Percentiles rank a stretch among this genome's conserved stretches.
phyloP scores from a whole-genome alignment of 2,888 invertebrate genomes.

The Epistrophe eligans region DNA sequence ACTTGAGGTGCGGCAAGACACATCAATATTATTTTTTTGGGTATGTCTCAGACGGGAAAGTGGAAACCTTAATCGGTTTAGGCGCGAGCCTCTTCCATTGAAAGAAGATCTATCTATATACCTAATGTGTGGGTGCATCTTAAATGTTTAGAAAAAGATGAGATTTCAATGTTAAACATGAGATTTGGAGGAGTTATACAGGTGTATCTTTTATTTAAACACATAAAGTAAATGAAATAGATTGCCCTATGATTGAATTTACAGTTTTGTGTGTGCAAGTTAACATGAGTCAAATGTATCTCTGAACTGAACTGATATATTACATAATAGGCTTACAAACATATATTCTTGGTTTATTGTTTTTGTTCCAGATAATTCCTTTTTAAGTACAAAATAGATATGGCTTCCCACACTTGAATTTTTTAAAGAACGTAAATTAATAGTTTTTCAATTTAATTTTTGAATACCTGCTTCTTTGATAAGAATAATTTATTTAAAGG shows the following conservation, averaged over 20 bases:
- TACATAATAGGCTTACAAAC: constrained; percentile 21
- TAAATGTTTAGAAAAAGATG: background rate
- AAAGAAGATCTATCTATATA: background rate
- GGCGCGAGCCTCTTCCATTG: constrained; percentile 11
- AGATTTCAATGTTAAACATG: constrained; percentile 38
- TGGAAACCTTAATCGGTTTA: constrained; percentile 37
- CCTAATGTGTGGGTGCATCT: constrained; percentile 17
- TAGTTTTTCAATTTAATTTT: constrained; percentile 4
- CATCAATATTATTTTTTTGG: constrained; percentile 15
- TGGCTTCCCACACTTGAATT: background rate
- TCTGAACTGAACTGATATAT: constrained; percentile 2
- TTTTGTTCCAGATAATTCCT: background rate
- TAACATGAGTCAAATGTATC: background rate
- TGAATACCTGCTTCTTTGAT: background rate
- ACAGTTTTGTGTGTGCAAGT: background rate
- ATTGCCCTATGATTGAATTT: constrained; percentile 26
- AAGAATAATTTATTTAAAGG: background rate
- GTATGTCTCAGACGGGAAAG: background rate
- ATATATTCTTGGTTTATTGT: background rate
- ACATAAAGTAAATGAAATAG: background rate
- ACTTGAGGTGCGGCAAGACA: constrained; percentile 53
- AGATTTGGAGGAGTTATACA: background rate
- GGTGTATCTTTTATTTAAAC: background rate
- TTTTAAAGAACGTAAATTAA: background rate
- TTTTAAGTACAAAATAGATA: background rate